A percentile compares a stretch with the other conserved stretches of the same genome.
Conservation (phyloP, 2,113 vertebrate species). For the Crotophaga sulcirostris region DNA sequence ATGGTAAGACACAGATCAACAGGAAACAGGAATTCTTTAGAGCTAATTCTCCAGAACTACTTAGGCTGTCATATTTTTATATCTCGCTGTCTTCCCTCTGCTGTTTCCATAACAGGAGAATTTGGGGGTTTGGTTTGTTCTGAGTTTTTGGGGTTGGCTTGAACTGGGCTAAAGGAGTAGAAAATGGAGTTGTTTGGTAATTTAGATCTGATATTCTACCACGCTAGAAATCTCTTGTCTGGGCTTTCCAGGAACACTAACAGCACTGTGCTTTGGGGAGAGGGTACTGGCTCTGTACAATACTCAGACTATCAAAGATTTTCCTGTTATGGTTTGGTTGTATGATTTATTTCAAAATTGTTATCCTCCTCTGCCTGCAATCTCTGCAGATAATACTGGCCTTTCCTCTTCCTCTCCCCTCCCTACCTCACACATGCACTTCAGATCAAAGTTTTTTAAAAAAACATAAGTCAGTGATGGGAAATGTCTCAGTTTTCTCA, state of each 20-base stretch:
- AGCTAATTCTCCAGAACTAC: neutral
- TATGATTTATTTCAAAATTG: constrained; percentile 48
- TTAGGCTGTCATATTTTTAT: neutral
- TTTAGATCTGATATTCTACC: neutral
- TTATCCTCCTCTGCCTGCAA: neutral
- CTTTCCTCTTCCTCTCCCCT: constrained; percentile 42
- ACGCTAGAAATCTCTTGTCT: neutral
- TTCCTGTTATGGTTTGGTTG: constrained; percentile 53
- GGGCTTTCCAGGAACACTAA: constrained; percentile 4
- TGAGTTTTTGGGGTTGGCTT: neutral
- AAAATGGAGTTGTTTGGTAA: neutral
- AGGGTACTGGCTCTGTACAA: neutral
- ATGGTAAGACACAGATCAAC: neutral
- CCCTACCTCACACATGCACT: neutral
- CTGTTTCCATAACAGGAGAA: neutral
- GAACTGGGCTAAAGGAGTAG: neutral
- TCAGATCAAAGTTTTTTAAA: constrained; percentile 18
- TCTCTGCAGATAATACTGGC: neutral
- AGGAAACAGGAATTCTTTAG: neutral
- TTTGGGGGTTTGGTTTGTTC: neutral
- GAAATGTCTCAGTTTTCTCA: neutral
- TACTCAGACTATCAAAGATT: constrained; percentile 5
- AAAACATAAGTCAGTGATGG: neutral
- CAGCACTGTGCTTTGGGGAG: neutral
- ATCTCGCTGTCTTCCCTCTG: neutral